Evolutionary conservation across 2,113 vertebrate species (phyloP).

Genomic region (Poecile atricapillus): DNA sequence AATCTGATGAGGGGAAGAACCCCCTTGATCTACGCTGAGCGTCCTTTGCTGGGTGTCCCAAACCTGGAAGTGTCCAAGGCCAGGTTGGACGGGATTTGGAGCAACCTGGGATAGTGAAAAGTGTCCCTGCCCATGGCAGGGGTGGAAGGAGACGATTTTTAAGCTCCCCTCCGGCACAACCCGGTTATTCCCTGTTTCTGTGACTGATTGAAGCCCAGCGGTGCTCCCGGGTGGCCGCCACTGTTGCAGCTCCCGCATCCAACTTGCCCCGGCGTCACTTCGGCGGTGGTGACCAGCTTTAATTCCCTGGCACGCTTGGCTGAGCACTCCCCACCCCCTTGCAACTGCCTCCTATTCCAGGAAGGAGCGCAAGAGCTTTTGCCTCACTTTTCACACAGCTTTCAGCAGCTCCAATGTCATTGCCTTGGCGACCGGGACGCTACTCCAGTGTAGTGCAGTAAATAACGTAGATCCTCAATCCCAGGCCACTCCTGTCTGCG

Average conservation of each 20-base stretch:
- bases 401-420: slow-evolving; percentile 74
- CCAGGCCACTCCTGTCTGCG: slow-evolving; percentile 23
- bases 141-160: not conserved
- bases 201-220: not conserved
- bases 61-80: not conserved
- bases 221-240: not conserved
- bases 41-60: not conserved
- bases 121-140: not conserved
- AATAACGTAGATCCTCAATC: slow-evolving; percentile 58
- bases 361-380: slow-evolving; percentile 54
- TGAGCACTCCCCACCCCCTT: slow-evolving; percentile 55
- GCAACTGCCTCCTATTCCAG: slow-evolving; percentile 43
- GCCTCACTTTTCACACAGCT: slow-evolving; percentile 64
- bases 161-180: not conserved
- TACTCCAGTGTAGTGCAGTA: slow-evolving; percentile 50
- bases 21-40: accelerated
- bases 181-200: too few relatives aligned
- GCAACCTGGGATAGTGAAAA: not conserved
- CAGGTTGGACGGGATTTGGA: not conserved
- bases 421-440: slow-evolving; percentile 82
- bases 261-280: not conserved
- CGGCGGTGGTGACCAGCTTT: not conserved
- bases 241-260: not conserved
- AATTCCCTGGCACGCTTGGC: slow-evolving; percentile 22
- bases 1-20: accelerated